Evolutionary conservation across 2,113 vertebrate genomes (phyloP), one percentile per base, ranked within the genome.

Genomic region (Pimephales promelas): DNA sequence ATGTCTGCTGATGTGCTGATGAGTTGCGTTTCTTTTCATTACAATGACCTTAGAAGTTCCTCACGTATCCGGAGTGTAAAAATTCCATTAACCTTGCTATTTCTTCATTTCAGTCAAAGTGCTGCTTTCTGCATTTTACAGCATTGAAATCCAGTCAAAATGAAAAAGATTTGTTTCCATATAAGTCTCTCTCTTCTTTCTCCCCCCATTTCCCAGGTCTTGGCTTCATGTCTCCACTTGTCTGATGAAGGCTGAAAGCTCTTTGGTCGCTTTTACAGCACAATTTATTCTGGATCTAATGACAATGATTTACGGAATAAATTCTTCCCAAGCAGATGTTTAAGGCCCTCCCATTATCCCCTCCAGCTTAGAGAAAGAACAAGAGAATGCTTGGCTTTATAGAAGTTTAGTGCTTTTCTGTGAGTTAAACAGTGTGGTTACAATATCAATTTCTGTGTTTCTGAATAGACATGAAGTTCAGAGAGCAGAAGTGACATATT

Each of bases 301-400:
- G 88, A 91, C 89, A 90, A 88, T 91, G 88, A 87, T 90, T 92
- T 89, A 87, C 83, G 81, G 84, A 89, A 91, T 91, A 86, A 86
- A 91, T 90, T 90, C 89, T 88, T 91, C 82, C 20, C 78, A 56
- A 89, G 88, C 89, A 90, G 90, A 91, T 92, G 89, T 90, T 89
- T 92, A 66, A 86, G 81, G 83, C 82, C 78, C 84, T 78, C 61
- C 79, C 72, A 85, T 83, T 85, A 79, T 84, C 73, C 71, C 70
- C 52, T 84, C 20, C 43, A 83, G 88, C 76, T 66, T 78, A 84
- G 47, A 78, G 13, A 84, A 70, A 31, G 34, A 43, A 57, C 52
- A 84, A 59, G 78, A 47, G 24, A 74, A 36, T 26, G 10, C 34
- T 64, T 52, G 36, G 56, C 61, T 73, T 61, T 84, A n/a, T 49